Evolutionary conservation across 2,888 invertebrate genomes (phyloP), one percentile per base, ranked within the genome.

Genomic region (Parnassius mnemosyne): DNA sequence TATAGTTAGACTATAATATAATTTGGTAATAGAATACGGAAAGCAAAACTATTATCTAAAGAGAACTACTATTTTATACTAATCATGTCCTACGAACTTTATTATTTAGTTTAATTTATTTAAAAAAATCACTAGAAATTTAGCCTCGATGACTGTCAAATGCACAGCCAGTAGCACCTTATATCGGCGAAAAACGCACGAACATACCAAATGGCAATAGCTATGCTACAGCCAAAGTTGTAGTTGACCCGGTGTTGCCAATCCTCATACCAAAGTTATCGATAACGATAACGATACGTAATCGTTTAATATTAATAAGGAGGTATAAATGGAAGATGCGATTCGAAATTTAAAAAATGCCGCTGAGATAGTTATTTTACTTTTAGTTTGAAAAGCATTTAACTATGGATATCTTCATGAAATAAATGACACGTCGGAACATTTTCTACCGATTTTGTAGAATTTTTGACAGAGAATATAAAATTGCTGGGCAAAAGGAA

Each of bases 111-210:
- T 46, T 47, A 50, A 16, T 16, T 16, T 16, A 34, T 25, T 60
- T 53, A 16, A 13, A 3, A 49, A 57, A 16, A 49, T 54, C 16
- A 60, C 54, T 60, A 54, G 55, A 63, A 51, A 51, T 51, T 55
- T 59, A 56, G 63, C 63, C 59, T 63, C 59, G 54, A 52, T 46
- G 59, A 46, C 63, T 55, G 55, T 51, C 55, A 47, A 54, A 62
- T 53, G 46, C 16, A 51, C 63, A 63, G 63, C 51, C 59, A 41
- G 46, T 63, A 63, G 63, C 63, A 63, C 63, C 63, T 55, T 16
- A 11, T 10, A 20, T 44, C 47, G n/a, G 55, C 49, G 49, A 46
- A 54, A 57, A 44, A 12, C 61, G 63, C 58, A 63, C 63, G 54
- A 20, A 58, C 46, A 44, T 52, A 9, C 11, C 44, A 53, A 46